phyloP scores from a whole-genome alignment of 2,888 invertebrate genomes.

The Noctuana brunneofusca region DNA sequence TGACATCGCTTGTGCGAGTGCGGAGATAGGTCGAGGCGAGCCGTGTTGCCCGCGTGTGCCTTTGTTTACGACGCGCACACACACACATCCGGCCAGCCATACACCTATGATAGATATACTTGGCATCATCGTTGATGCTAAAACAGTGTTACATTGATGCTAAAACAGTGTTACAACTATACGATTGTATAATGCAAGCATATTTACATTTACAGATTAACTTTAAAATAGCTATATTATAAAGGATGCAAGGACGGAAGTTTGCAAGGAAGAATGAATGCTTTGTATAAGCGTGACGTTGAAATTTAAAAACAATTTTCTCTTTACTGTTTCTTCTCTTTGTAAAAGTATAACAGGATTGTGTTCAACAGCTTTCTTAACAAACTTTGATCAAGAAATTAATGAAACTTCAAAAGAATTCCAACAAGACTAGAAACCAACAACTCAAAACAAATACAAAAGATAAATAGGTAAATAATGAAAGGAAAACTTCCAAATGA shows the following conservation, averaged over 20 bases:
- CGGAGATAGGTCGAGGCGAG: constrained; percentile 41
- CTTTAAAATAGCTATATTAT: background rate
- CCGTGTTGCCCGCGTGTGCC: constrained; percentile 34
- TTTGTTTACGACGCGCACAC: constrained; percentile 40
- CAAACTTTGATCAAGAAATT: constrained; percentile 51
- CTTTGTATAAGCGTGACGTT: background rate
- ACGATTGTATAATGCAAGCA: constrained; percentile 22
- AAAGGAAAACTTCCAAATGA: constrained; percentile 67
- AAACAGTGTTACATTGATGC: constrained; percentile 19
- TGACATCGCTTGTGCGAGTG: constrained; percentile 37
- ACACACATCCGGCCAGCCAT: constrained; percentile 14
- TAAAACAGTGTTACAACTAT: constrained; percentile 29
- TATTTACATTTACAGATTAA: constrained; percentile 15
- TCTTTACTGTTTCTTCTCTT: constrained; percentile 12
- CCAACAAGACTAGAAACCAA: constrained; percentile 49
- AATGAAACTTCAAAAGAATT: constrained; percentile 59
- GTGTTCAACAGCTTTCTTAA: constrained; percentile 36
- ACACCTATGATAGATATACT: constrained; percentile 25
- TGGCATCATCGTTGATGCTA: constrained; percentile 25
- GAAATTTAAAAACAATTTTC: constrained; percentile 24
- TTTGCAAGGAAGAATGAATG: background rate
- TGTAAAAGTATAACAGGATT: constrained; percentile 41
- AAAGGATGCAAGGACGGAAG: background rate
- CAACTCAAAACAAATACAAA: constrained; percentile 58
- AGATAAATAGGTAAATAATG: constrained; percentile 67